Evolutionary conservation across 2,113 vertebrate species (phyloP).

Genomic region (Eurypyga helias): DNA sequence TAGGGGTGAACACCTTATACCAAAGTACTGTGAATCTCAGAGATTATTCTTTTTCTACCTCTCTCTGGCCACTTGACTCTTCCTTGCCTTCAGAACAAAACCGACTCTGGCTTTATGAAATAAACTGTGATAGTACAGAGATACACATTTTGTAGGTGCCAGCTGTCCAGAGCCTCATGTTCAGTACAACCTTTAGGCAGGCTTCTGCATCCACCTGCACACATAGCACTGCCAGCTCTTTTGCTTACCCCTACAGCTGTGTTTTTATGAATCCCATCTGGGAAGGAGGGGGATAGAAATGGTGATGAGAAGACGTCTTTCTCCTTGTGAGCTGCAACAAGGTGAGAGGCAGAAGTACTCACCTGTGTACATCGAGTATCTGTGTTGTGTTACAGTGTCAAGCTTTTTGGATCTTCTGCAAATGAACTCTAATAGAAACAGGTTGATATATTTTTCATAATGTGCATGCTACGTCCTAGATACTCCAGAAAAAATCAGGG

Average conservation of each 20-base stretch:
- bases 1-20: neutral
- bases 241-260: accelerated
- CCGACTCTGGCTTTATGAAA: neutral
- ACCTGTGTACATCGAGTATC: too few species aligned
- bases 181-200: neutral
- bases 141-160: neutral
- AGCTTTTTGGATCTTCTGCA: neutral
- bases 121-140: neutral
- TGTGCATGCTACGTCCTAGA: neutral
- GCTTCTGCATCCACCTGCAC: neutral
- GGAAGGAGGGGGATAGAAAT: neutral
- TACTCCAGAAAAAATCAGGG: neutral
- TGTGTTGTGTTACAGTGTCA: neutral
- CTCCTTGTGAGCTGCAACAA: neutral
- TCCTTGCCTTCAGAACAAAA: neutral
- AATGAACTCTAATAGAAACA: neutral
- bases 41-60: neutral
- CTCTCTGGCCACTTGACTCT: neutral
- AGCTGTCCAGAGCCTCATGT: neutral
- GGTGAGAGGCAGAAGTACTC: neutral
- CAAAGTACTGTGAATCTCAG: neutral
- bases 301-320: neutral
- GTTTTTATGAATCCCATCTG: neutral
- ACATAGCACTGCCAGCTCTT: neutral
- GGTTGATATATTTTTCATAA: neutral